Percentiles rank a stretch among this genome's conserved stretches.
Conservation (phyloP, 2,888 invertebrate genomes). For the Eilema depressum region DNA sequence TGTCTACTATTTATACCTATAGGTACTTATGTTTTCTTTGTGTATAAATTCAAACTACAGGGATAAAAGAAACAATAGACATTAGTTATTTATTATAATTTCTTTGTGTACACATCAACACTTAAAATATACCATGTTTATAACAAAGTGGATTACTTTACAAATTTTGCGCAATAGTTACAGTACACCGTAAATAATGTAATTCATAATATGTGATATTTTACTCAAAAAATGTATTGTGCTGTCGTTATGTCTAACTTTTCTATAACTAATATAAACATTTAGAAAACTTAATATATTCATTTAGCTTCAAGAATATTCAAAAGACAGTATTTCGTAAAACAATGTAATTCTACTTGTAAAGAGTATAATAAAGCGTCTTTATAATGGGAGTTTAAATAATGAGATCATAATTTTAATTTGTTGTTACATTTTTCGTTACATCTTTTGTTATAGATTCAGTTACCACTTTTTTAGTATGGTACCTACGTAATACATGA, state of each 20-base stretch:
- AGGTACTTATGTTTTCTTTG: no score
- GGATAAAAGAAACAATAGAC: constrained; percentile 58
- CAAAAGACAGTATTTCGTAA: constrained; percentile 11
- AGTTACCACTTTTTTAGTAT: not conserved
- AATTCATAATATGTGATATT: not conserved
- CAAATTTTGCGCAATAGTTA: constrained; percentile 38
- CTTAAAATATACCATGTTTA: constrained; percentile 64
- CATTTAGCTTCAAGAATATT: constrained; percentile 21
- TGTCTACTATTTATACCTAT: not conserved
- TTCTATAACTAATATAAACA: not conserved
- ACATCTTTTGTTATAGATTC: not conserved
- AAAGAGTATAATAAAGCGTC: not conserved
- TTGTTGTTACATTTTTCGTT: not conserved
- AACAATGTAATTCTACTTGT: not conserved
- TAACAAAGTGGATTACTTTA: constrained; percentile 52
- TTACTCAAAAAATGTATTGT: constrained; percentile 18
- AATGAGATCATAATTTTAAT: not conserved
- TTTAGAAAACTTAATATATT: constrained; percentile 5
- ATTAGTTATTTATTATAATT: constrained; percentile 59
- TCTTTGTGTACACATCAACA: constrained; percentile 80
- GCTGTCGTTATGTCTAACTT: constrained; percentile 3
- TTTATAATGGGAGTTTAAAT: not conserved
- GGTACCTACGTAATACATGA: not conserved
- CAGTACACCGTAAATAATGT: constrained; percentile 10
- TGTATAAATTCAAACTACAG: constrained; percentile 46